These are phyloP conservation scores for Drosophila suzukii DNA, from an alignment of 1,140 invertebrate genomes.

Conservation along the genomic window DNA sequence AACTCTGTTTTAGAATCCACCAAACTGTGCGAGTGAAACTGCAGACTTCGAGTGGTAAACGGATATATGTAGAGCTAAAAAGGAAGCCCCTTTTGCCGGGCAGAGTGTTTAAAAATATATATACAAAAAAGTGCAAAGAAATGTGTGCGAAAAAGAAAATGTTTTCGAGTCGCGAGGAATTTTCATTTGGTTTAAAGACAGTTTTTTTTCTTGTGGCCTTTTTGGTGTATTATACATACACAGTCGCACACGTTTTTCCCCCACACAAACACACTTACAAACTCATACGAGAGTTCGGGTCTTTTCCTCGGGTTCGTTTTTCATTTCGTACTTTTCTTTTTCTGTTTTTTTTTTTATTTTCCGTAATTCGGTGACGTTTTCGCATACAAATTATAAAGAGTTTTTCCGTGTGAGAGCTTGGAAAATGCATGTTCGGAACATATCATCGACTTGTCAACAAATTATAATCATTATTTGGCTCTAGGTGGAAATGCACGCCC, in stretches of 20 bases:
- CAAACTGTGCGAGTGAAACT: constrained; percentile 7
- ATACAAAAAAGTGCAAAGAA: constrained; percentile 29
- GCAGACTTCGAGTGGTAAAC: constrained; percentile 44
- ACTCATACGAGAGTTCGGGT: constrained; percentile 20
- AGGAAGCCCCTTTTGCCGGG: constrained; percentile 36
- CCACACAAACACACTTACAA: constrained; percentile 43
- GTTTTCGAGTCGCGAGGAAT: constrained; percentile 53
- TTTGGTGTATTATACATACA: constrained; percentile 80
- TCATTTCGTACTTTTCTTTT: constrained; percentile 50
- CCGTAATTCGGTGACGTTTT: constrained; percentile 23
- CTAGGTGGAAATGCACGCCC: constrained; percentile 35
- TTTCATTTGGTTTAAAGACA: constrained; percentile 64
- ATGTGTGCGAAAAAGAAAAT: constrained; percentile 18
- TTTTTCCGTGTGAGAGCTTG: constrained; percentile 20
- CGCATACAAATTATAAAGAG: constrained; percentile 16
- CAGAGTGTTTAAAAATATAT: constrained; percentile 58
- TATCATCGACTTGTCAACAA: constrained; percentile 43
- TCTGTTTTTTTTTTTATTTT: constrained; percentile 1
- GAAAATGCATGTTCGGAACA: constrained; percentile 20
- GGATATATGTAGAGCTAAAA: constrained; percentile 40
- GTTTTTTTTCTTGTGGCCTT: constrained; percentile 56
- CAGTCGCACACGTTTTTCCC: constrained; percentile 68
- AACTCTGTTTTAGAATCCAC: constrained; percentile 14
- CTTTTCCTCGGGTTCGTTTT: constrained; percentile 40
- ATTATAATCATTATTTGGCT: constrained; percentile 37